Evolutionary conservation across 2,113 vertebrate genomes (phyloP).

Genomic region (Callaeas wilsoni): DNA sequence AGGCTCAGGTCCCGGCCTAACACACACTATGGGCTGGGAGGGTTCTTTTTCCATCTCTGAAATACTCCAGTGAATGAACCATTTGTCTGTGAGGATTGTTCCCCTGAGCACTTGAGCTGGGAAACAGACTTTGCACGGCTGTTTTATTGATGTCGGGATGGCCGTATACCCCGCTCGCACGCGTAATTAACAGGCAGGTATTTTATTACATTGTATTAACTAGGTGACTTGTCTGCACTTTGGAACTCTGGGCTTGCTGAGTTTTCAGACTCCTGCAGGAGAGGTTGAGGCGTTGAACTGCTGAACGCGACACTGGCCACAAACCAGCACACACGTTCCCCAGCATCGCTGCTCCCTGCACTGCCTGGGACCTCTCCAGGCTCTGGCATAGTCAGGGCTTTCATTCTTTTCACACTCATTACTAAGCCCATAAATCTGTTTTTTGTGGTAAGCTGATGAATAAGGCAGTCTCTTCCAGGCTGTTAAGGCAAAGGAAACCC

Average conservation of each 20-base stretch:
- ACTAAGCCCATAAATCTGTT: not conserved
- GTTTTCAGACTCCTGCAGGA: not conserved
- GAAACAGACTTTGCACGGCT: conserved; percentile 10
- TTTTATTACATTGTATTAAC: conserved; percentile 36
- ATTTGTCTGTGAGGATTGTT: conserved; percentile 33
- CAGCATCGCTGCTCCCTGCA: rapidly evolving
- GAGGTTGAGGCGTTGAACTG: not conserved
- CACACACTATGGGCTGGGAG: not conserved
- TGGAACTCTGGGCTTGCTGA: not conserved
- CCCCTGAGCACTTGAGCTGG: conserved; percentile 37
- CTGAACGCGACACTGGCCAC: not conserved
- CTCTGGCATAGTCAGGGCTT: not conserved
- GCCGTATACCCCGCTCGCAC: not conserved
- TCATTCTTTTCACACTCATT: not conserved
- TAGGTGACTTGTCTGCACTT: conserved; percentile 45
- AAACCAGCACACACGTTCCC: not conserved
- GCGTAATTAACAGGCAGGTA: conserved; percentile 11
- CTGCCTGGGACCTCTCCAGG: not conserved
- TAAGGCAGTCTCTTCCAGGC: conserved; percentile 8
- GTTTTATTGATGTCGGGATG: conserved; percentile 27
- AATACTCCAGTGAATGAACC: not conserved
- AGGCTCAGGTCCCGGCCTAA: not conserved
- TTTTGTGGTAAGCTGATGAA: conserved; percentile 1
- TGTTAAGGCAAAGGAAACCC: conserved; percentile 35
- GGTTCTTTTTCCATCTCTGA: not conserved